These are phyloP conservation scores for Agrotis ipsilon DNA, from an alignment of 2,888 invertebrate species.

Conservation along the genomic window DNA sequence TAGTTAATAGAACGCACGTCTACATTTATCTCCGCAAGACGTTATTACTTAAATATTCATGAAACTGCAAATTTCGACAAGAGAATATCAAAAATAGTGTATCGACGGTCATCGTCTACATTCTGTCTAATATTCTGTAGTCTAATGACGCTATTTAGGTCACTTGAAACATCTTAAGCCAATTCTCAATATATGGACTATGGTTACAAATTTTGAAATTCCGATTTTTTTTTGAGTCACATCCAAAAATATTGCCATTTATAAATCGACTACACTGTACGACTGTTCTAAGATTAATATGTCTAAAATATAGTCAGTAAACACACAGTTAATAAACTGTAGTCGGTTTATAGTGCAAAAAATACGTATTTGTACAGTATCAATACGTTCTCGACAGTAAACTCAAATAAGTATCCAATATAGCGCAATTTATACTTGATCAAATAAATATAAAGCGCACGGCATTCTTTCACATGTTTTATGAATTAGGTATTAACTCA, in stretches of 20 bases:
- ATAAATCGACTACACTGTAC: constrained; percentile 53
- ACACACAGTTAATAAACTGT: constrained; percentile 43
- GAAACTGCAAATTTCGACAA: constrained; percentile 90
- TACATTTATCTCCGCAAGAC: constrained; percentile 81
- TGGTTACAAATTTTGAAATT: constrained; percentile 81
- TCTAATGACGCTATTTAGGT: constrained; percentile 85
- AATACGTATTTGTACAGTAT: constrained; percentile 27
- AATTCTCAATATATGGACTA: constrained; percentile 82
- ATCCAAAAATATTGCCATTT: constrained; percentile 43
- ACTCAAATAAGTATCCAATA: constrained; percentile 36
- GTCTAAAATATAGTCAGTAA: constrained; percentile 33
- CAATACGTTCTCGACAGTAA: constrained; percentile 41
- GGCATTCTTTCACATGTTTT: constrained; percentile 40
- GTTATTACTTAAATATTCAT: constrained; percentile 82
- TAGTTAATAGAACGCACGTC: constrained; percentile 85
- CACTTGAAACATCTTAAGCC: constrained; percentile 85
- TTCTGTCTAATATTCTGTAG: constrained; percentile 88
- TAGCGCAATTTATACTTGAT: constrained; percentile 51
- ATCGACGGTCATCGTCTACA: constrained; percentile 86
- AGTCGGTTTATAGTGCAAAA: constrained; percentile 52
- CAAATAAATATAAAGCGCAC: constrained; percentile 42
- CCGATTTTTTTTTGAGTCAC: constrained; percentile 47
- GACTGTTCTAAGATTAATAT: constrained; percentile 13
- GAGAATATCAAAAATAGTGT: constrained; percentile 91
- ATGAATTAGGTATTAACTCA: constrained; percentile 53